A percentile compares a stretch with the other conserved stretches of the same genome.
phyloP scores from a whole-genome alignment of 2,888 invertebrate species.

The Muschampia plurimacula region DNA sequence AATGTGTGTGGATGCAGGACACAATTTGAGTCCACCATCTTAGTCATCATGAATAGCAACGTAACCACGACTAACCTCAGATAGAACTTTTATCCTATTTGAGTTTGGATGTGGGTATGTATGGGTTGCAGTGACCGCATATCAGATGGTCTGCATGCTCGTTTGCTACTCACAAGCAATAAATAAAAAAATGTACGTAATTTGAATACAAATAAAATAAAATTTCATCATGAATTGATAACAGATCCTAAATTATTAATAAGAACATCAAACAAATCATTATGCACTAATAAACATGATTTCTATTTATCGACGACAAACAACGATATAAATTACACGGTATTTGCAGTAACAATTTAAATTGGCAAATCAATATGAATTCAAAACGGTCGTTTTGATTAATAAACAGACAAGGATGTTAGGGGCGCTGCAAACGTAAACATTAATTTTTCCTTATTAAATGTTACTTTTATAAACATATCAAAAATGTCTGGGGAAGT shows the following conservation, averaged over 20 bases:
- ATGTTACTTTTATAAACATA: too few species aligned
- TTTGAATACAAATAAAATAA: neutral
- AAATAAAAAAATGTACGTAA: neutral
- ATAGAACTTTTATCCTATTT: too few species aligned
- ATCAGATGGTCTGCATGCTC: too few species aligned
- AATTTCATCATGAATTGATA: neutral
- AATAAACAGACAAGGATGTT: neutral
- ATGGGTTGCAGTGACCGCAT: too few species aligned
- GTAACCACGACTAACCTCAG: too few species aligned
- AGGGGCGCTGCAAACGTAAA: neutral
- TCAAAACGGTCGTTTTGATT: neutral
- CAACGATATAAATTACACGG: slow-evolving; percentile 15
- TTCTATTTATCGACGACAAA: slow-evolving; percentile 10
- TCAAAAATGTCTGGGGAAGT: too few species aligned
- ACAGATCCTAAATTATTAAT: neutral
- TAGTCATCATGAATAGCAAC: too few species aligned
- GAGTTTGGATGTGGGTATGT: too few species aligned
- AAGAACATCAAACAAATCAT: neutral
- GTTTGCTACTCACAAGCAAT: too few species aligned
- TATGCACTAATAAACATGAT: slow-evolving; percentile 12
- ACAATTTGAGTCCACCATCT: too few species aligned
- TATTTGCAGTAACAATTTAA: slow-evolving; percentile 23
- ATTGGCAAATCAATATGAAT: slow-evolving; percentile 28
- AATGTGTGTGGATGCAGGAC: too few species aligned
- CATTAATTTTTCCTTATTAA: neutral